Evolutionary conservation across 2,797 vertebrate genomes (phyloP).

Genomic region (Hephaestus fuliginosus): DNA sequence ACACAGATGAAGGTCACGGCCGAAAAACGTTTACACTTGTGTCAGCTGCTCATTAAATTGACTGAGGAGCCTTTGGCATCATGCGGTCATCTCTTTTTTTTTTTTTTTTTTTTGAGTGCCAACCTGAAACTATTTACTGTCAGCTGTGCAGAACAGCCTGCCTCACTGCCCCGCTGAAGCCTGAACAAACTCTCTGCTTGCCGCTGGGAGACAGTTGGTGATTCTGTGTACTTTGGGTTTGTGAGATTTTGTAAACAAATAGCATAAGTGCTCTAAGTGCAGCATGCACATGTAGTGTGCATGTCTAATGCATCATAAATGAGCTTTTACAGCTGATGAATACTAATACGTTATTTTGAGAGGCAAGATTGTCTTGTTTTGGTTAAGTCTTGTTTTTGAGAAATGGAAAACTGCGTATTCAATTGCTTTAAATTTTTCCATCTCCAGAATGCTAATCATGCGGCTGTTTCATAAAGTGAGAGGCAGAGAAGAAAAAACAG

Average conservation of each 20-base stretch:
- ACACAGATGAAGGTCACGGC: conserved; percentile 52
- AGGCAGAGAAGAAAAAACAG: conserved; percentile 26
- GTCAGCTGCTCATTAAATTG: conserved; percentile 56
- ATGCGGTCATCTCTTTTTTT: conserved; percentile 11
- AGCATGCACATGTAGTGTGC: conserved; percentile 39
- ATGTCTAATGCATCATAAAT: conserved; percentile 63
- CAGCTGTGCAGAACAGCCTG: conserved; percentile 46
- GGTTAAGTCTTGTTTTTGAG: conserved; percentile 52
- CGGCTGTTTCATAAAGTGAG: conserved; percentile 23
- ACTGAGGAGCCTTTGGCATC: conserved; percentile 45
- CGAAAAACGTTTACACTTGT: conserved; percentile 35
- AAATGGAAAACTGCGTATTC: conserved; percentile 59
- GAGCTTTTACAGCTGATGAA: conserved; percentile 57
- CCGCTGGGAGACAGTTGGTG: conserved; percentile 43
- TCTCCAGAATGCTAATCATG: conserved; percentile 58
- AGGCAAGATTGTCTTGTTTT: conserved; percentile 55
- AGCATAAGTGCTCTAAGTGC: conserved; percentile 42
- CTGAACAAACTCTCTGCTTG: conserved; percentile 49
- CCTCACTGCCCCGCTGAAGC: conserved; percentile 41
- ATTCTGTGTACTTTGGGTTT: conserved; percentile 58
- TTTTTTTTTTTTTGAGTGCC: conserved; percentile 9
- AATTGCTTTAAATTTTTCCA: conserved; percentile 29
- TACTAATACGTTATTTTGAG: conserved; percentile 62
- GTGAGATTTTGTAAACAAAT: conserved; percentile 61
- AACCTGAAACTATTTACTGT: conserved; percentile 51